Base-by-base conservation (phyloP, 2,797 vertebrate genomes). In the Parambassis ranga region DNA sequence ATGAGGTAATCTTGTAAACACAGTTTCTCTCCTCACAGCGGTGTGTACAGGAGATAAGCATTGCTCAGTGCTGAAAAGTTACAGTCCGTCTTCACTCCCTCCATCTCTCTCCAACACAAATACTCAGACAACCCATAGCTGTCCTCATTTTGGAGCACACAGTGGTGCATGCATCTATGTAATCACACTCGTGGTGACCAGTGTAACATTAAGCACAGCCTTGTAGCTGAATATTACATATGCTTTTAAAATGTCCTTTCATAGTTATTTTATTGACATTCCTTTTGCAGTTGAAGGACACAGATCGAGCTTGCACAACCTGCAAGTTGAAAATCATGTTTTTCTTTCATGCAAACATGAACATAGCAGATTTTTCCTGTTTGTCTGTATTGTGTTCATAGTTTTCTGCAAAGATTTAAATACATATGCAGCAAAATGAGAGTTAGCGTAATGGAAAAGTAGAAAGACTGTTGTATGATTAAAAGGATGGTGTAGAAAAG, bases 61-160 rank as follows among this genome's bases (percentile, higher is more conserved):
- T 15, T 46, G 42, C 51, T 58, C 20, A 70, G 46, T 64, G 59
- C 62, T 73, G 69, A 78, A 84, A n/a, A 63, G 73, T 84, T 81
- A 53, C 19, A 52, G 28, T 58, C 49, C 41, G 16, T 16, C 20
- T 41, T 39, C 61, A n/a, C n/a, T 27, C 41, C 38, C 50, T 48
- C 62, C 46, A 75, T 70, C 61, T 53, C 41, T 32, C 51, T 62
- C 60, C 71, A 60, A 4, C 49, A 52, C 66, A 66, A 38, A 24
- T 56, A 57, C 62, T 75, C 57, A 59, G 43, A 64, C 53, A 6
- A 14, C 31, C 36, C 51, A 59, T 83, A 71, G 75, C 83, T 58
- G 13, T 49, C 72, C 39, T 81, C 47, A 51, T 73, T 76, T 66
- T 20, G 50, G 47, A 58, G 64, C 63, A 50, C 59, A 35, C 47